Conservation (phyloP, 64 coral and sea anemone genomes). For the Montipora capricornis region DNA sequence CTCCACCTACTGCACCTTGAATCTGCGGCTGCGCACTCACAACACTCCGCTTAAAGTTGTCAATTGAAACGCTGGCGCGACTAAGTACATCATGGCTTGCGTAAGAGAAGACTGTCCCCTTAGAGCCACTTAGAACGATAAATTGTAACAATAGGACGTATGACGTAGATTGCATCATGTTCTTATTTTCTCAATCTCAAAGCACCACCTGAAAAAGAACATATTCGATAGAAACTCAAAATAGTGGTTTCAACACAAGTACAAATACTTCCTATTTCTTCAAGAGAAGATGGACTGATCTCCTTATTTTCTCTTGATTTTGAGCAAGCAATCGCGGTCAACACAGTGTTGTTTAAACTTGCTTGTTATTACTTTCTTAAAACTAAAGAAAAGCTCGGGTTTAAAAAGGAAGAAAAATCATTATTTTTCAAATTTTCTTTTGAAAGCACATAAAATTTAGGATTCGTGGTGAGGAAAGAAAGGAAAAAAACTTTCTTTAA, state of each 20-base stretch:
- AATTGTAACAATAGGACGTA: neutral
- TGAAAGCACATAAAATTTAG: no score
- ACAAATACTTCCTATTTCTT: no score
- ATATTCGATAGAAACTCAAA: neutral
- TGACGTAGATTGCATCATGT: neutral
- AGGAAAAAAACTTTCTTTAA: no score
- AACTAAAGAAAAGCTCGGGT: no score
- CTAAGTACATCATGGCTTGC: neutral
- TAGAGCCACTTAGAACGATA: neutral
- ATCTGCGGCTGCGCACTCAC: neutral
- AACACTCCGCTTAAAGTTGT: neutral
- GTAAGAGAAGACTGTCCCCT: neutral
- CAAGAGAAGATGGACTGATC: no score
- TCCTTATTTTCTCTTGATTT: no score
- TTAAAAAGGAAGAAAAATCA: no score
- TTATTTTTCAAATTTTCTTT: no score
- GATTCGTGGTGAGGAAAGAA: no score
- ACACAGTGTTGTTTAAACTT: no score
- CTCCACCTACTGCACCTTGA: constrained; percentile 8
- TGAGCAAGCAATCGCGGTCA: no score
- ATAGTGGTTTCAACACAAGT: neutral
- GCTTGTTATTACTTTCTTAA: no score
- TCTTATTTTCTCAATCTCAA: neutral
- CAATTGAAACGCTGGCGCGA: neutral
- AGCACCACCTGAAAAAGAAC: constrained; percentile 14